These are phyloP conservation scores for Chlorodrepanis virens DNA, from an alignment of 2,113 vertebrate genomes.

Conservation along the genomic window DNA sequence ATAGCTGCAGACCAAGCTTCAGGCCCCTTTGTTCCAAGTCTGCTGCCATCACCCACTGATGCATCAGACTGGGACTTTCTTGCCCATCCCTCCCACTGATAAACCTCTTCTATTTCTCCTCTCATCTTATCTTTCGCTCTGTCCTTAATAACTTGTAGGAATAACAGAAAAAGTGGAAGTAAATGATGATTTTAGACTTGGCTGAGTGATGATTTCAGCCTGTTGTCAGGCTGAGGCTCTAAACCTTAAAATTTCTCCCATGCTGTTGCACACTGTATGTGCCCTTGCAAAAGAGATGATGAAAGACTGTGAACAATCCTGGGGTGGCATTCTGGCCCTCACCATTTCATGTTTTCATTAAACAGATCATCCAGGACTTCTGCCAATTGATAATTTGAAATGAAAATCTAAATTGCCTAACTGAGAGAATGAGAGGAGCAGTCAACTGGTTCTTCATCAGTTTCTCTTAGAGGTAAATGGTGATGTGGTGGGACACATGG, in stretches of 20 bases:
- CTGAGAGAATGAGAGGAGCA: neutral
- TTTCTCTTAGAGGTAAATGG: neutral
- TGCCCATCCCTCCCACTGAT: neutral
- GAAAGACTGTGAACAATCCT: conserved; percentile 48
- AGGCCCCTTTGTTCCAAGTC: neutral
- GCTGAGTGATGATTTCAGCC: neutral
- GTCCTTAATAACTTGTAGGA: conserved; percentile 52
- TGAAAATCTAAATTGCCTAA: neutral
- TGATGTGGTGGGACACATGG: neutral
- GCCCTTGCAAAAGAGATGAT: neutral
- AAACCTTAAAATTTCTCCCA: neutral
- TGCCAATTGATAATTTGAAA: conserved; percentile 44
- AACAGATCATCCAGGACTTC: conserved; percentile 16
- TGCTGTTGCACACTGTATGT: neutral
- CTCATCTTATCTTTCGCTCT: conserved; percentile 12
- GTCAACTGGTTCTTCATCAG: neutral
- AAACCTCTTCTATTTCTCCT: neutral
- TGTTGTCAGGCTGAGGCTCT: neutral
- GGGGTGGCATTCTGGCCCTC: neutral
- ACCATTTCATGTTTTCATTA: conserved; percentile 13
- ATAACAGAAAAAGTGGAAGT: conserved; percentile 1
- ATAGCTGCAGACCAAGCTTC: neutral
- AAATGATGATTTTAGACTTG: conserved; percentile 1
- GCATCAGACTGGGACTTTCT: neutral
- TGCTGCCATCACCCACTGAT: neutral